Evolutionary conservation across 2,797 vertebrate species (phyloP), one percentile per base, ranked within the genome.

Genomic region (Paramormyrops hopkinsi): DNA sequence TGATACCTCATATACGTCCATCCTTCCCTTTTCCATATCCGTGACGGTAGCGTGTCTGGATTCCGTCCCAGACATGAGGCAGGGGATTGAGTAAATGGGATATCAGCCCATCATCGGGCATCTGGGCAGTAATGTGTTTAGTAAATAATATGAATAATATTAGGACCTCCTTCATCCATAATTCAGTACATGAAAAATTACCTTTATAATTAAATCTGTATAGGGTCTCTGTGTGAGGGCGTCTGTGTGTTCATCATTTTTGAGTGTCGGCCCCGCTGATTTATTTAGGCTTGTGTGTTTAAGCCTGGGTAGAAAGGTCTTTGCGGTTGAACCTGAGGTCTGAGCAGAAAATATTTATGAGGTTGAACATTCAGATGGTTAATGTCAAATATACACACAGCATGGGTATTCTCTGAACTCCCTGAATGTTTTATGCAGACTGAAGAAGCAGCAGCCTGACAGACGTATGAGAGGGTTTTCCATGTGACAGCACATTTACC

Each of bases 71-170:
- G 76, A 46, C 76, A 82, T 82, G 46, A 46, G 19, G 76, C 76
- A 82, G 76, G 41, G 76, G 41, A 82, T 41, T 17, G 83, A 37
- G 29, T 17, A 12, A 73, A 17, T 73, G 65, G 65, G 65, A 73
- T 73, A 17, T 73, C 65, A 5, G 29, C 6, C 44, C 83, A 51
- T 50, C 46, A 85, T 14, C 0, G 48, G 44, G 82, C 44, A 85
- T 85, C 46, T 85, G 82, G 48, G 48, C n/a, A 46, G 82, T 85
- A 51, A 85, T 85, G 82, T 85, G 82, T 85, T 85, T 85, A 85
- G 82, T 48, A 85, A 85, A 85, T 51, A 85, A 85, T 85, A 48
- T 51, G 82, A 85, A 85, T 85, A 25, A 85, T 53, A 51, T 51
- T 51, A 85, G 46, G 82, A 85, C n/a, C 82, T 51, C 4, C 41